A percentile compares a stretch with the other conserved stretches of the same genome.
These are phyloP conservation scores for Limosa lapponica DNA, from an alignment of 2,797 vertebrate genomes.

Conservation along the genomic window DNA sequence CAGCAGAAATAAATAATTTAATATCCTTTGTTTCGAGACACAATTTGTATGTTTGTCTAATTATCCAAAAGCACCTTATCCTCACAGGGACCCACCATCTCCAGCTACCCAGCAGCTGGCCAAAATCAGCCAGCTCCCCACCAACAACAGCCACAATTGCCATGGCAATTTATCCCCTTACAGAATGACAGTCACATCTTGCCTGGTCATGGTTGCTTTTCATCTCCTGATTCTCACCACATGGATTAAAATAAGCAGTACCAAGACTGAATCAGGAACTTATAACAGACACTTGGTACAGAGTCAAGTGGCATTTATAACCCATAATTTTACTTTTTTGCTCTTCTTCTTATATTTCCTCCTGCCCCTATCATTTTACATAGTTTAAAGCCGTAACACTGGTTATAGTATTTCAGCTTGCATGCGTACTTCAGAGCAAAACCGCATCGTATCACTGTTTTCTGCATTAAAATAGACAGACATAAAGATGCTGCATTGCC, in stretches of 20 bases:
- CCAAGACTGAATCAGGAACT: neutral
- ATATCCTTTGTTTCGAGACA: neutral
- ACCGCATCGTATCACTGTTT: neutral
- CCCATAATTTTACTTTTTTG: neutral
- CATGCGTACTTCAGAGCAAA: neutral
- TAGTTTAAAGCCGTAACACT: neutral
- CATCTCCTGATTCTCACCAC: neutral
- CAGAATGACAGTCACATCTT: neutral
- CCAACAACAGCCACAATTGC: neutral
- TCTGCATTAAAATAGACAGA: neutral
- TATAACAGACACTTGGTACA: neutral
- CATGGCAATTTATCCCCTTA: neutral
- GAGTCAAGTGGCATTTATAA: neutral
- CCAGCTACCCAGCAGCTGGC: constrained; percentile 11
- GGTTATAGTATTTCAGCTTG: neutral
- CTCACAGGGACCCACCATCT: neutral
- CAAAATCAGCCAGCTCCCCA: neutral
- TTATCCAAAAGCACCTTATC: neutral
- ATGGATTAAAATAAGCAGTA: neutral
- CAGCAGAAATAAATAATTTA: neutral
- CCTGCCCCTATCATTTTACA: neutral
- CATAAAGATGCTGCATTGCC: neutral
- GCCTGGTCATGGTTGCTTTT: neutral
- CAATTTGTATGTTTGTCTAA: neutral
- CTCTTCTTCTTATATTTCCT: neutral